Conservation (phyloP, 1,140 invertebrate species). For the Sipha flava region DNA sequence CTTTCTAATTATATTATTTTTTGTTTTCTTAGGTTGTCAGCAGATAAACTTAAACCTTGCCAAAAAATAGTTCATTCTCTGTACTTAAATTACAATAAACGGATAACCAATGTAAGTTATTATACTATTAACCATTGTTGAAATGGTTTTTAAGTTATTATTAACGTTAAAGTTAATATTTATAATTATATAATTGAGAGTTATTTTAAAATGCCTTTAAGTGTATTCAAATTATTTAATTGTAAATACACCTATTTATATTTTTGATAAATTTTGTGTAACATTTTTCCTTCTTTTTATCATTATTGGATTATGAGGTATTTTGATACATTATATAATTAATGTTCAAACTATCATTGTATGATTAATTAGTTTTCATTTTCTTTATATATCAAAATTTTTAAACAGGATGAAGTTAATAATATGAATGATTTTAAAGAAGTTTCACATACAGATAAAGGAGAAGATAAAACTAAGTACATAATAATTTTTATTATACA, state of each 20-base stretch:
- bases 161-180: not conserved
- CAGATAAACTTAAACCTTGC: not conserved
- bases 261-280: too few species aligned
- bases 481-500: not conserved
- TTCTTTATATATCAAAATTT: too few species aligned
- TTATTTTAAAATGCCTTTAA: too few species aligned
- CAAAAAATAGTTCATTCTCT: not conserved
- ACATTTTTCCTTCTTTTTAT: too few species aligned
- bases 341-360: too few species aligned
- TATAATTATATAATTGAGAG: not conserved
- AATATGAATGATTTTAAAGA: not conserved
- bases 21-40: not conserved
- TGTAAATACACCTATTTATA: too few species aligned
- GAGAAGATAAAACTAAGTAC: not conserved
- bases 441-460: not conserved
- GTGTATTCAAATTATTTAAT: too few species aligned
- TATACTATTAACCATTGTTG: not conserved
- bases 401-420: not conserved
- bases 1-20: not conserved
- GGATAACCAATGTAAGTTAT: not conserved
- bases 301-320: too few species aligned
- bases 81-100: not conserved
- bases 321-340: too few species aligned
- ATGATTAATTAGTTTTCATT: too few species aligned
- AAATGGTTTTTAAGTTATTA: not conserved